Base-by-base conservation (phyloP, 2,888 invertebrate species). In the Trilocha varians region DNA sequence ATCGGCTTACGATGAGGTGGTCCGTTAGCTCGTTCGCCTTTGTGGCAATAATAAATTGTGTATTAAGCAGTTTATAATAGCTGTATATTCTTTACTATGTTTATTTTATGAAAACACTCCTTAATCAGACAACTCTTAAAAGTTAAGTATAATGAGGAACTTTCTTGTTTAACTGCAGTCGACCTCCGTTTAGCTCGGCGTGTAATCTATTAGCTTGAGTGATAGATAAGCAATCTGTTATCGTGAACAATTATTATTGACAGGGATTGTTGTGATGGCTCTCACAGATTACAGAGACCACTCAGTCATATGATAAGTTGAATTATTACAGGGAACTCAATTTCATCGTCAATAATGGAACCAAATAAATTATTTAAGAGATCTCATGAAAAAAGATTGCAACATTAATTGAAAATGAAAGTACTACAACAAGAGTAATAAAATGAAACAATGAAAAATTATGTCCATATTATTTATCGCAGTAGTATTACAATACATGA, bases 371-470 rank as follows among this genome's bases (percentile, higher is more conserved):
- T n/a, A n/a, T n/a, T n/a, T n/a, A n/a, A n/a, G n/a, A n/a, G n/a
- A n/a, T n/a, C n/a, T n/a, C n/a, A n/a, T 3, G 25, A 11, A 25
- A 25, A 25, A 25, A 3, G 8, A 25, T 2, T 3, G 2, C 25
- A 6, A 2, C 25, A 25, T 11, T 25, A 25, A 25, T 9, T 25
- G 25, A 15, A 34, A 3, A 32, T 33, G 34, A 34, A 25, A 17
- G 18, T 5, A 13, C n/a, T 9, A 37, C n/a, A 13, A 33, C 5
- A 6, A 13, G 33, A 14, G n/a, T 13, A 38, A 37, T 15, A 45
- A 42, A 25, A 37, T 13, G 38, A 36, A 46, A 43, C 48, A 52
- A 58, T 55, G 57, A 58, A 57, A 46, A 55, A 59, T 59, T 59
- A 57, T 62, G 59, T 57, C 59, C 57, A 54, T 56, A 50, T 50